phyloP scores from a whole-genome alignment of 2,888 invertebrate species.

The Cryptocephalus primarius region DNA sequence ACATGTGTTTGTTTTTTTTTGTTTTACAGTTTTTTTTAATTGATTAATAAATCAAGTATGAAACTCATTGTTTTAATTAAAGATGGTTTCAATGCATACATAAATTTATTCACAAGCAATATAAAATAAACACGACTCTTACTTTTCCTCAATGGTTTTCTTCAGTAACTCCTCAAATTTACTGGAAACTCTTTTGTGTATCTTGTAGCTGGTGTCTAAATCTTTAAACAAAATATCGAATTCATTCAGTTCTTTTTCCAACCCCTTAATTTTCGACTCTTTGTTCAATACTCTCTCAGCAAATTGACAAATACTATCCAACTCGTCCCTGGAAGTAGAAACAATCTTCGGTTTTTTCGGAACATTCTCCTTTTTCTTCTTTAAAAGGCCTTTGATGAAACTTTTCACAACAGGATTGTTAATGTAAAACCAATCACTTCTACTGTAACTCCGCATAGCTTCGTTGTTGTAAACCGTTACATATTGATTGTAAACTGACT shows the following conservation, averaged over 20 bases:
- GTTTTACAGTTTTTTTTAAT: too few relatives aligned
- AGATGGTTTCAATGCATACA: too few relatives aligned
- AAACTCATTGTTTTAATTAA: too few relatives aligned
- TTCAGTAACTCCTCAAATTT: conserved; percentile 19
- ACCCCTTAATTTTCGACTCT: conserved; percentile 6
- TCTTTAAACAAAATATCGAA: conserved; percentile 27
- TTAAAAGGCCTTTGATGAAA: conserved; percentile 32
- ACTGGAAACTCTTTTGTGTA: conserved; percentile 25
- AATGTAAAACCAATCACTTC: conserved; percentile 49
- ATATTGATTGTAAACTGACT: conserved; percentile 25
- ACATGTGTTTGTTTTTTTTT: too few relatives aligned
- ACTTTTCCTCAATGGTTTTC: conserved; percentile 12
- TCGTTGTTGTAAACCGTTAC: conserved; percentile 47
- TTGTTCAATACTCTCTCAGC: conserved; percentile 5
- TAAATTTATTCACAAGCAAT: too few relatives aligned
- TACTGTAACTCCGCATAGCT: conserved; percentile 42
- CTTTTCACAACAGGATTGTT: conserved; percentile 27
- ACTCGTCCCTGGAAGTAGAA: conserved; percentile 3
- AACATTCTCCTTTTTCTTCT: conserved; percentile 8
- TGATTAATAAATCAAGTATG: too few relatives aligned
- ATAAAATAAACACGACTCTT: background rate
- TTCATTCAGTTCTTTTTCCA: conserved; percentile 20
- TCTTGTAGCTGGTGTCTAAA: conserved; percentile 29
- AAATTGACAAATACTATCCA: conserved; percentile 9
- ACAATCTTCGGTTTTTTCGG: conserved; percentile 7